Evolutionary conservation across 2,113 vertebrate species (phyloP), one percentile per base, ranked within the genome.

Genomic region (Mionectes macconnelli): DNA sequence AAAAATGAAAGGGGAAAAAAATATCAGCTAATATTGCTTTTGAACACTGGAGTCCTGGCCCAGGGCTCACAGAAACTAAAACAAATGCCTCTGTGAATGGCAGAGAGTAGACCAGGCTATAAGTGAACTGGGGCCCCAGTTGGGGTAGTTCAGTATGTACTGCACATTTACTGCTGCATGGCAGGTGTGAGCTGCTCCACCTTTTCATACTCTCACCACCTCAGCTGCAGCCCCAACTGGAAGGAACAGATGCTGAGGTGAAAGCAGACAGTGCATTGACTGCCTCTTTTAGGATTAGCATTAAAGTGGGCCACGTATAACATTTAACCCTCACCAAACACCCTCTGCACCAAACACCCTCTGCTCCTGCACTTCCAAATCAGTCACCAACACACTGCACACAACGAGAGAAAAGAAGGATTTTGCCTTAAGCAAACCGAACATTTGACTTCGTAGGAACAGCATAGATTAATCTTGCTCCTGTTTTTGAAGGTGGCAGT

Each of bases 351-450:
- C 73, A 49, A 75, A 35, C 42, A 70, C n/a, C 27, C 76, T 57
- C 45, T 75, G 47, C 72, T 66, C 56, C 72, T 18, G 64, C 44
- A 23, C 75, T 59, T 67, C 80, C 25, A 2, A 0, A 6, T 42
- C 69, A 68, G 55, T 49, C 63, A 23, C 73, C 33, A 40, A 47
- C 47, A 24, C 15, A 2, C 21, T 24, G 49, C 49, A 44, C 49
- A 44, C 63, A 53, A 2, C 0, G 3, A 68, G 2, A 39, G 74
- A 72, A 89, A 67, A 74, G 35, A 59, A 64, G 42, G 53, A 69
- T 81, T 90, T 94, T 93, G 90, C 87, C 85, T 72, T 84, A 63
- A 90, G 84, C 80, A 74, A 84, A 68, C 23, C 69, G 39, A 83
- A 45, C 60, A 27, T 68, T 81, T 88, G 44, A 84, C 77, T 93